Percentiles rank a stretch among this genome's conserved stretches.
These are phyloP conservation scores for Hormaphis cornu DNA, from an alignment of 1,140 invertebrate species.

Conservation along the genomic window DNA sequence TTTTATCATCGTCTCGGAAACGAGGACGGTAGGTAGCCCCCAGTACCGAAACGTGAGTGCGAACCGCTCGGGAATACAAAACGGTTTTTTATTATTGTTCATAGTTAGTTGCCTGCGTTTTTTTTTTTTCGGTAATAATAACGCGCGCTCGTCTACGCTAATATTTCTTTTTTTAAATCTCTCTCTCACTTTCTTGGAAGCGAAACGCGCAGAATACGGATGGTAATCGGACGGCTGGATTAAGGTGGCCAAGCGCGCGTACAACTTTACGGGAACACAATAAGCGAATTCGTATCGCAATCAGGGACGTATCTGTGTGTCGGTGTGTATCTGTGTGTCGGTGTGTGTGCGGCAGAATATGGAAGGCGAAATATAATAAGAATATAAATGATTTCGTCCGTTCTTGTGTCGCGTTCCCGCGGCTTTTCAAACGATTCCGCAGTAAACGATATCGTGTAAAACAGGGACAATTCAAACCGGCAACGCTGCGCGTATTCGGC, in stretches of 20 bases:
- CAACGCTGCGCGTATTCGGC: no score
- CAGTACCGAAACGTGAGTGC: no score
- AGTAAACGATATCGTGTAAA: no score
- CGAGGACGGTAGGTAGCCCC: no score
- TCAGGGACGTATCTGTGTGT: background rate
- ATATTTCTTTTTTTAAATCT: background rate
- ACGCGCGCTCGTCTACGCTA: background rate
- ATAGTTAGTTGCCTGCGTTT: no score
- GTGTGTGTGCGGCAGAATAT: no score
- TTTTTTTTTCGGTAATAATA: background rate
- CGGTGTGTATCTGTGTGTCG: background rate
- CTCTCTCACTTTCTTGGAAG: background rate
- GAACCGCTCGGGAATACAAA: slow-evolving; percentile 4
- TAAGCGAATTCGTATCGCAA: slow-evolving; percentile 5
- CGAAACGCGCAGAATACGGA: background rate
- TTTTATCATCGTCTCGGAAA: no score
- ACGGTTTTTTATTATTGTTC: background rate
- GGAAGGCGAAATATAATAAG: background rate
- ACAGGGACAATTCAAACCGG: no score
- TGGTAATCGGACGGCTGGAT: background rate
- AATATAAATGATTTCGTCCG: slow-evolving; percentile 12
- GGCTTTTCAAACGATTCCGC: no score
- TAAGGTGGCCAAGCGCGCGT: background rate
- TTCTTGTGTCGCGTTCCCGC: no score
- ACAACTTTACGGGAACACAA: slow-evolving; percentile 1